Conservation (phyloP, 2,797 vertebrate genomes). For the Carapus acus region DNA sequence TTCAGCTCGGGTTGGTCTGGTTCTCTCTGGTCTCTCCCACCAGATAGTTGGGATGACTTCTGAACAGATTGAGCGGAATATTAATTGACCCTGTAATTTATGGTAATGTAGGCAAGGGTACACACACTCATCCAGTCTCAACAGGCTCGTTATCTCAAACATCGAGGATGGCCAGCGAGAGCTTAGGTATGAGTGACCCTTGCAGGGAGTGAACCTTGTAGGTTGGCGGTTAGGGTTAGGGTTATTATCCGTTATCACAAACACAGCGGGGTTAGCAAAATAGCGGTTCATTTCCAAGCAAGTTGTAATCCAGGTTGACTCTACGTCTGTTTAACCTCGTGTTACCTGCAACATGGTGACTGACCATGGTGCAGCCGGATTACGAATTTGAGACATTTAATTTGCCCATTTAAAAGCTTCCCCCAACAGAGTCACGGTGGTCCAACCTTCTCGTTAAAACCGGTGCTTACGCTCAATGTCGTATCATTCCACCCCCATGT, state of each 20-base stretch:
- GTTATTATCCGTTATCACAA: too few species aligned
- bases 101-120: too few species aligned
- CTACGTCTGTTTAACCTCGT: slow-evolving; percentile 53
- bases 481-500: too few species aligned
- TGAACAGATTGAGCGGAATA: slow-evolving; percentile 70
- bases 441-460: too few species aligned
- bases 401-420: too few species aligned
- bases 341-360: slow-evolving; percentile 35
- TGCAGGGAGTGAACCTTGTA: too few species aligned
- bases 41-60: slow-evolving; percentile 56
- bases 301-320: slow-evolving; percentile 42
- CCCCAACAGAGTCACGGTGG: too few species aligned
- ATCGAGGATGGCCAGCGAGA: slow-evolving; percentile 60
- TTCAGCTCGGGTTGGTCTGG: slow-evolving; percentile 47
- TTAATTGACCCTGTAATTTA: slow-evolving; percentile 70
- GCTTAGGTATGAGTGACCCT: slow-evolving; percentile 65
- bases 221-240: too few species aligned
- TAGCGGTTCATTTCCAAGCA: slow-evolving; percentile 67
- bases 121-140: slow-evolving; percentile 68
- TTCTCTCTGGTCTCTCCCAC: slow-evolving; percentile 46
- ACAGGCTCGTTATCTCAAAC: slow-evolving; percentile 69
- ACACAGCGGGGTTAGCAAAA: too few species aligned
- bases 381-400: too few species aligned
- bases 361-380: too few species aligned
- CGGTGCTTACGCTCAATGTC: too few species aligned